Evolutionary conservation across 2,888 invertebrate genomes (phyloP).

Genomic region (Ernsta delagoae): DNA sequence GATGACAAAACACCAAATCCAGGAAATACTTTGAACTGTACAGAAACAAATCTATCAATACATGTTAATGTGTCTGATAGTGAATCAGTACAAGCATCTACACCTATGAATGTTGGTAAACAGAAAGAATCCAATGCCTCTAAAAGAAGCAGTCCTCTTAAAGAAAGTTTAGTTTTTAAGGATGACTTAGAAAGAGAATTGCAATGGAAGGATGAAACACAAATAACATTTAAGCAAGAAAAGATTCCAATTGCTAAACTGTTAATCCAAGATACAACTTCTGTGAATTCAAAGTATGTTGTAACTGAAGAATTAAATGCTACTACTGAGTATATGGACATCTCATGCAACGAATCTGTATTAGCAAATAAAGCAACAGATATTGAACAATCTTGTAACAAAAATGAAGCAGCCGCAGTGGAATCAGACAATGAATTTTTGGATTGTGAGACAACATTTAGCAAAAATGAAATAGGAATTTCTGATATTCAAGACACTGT

Average conservation of each 20-base stretch:
- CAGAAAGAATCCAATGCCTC: conserved; percentile 55
- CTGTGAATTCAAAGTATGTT: conserved; percentile 31
- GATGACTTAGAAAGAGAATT: conserved; percentile 75
- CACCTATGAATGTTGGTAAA: conserved; percentile 60
- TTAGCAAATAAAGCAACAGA: conserved; percentile 55
- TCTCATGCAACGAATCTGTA: conserved; percentile 62
- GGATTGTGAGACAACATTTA: conserved; percentile 75
- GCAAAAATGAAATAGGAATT: conserved; percentile 53
- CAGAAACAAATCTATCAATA: conserved; percentile 34
- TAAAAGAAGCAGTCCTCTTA: conserved; percentile 66
- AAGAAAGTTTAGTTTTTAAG: conserved; percentile 71
- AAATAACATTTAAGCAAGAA: conserved; percentile 69
- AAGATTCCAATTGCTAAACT: conserved; percentile 73
- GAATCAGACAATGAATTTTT: conserved; percentile 76
- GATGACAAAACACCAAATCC: conserved; percentile 45
- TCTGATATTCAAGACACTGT: conserved; percentile 38
- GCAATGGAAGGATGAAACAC: conserved; percentile 76
- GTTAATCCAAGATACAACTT: conserved; percentile 51
- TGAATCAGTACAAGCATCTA: conserved; percentile 57
- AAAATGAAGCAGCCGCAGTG: conserved; percentile 43
- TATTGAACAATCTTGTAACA: conserved; percentile 40
- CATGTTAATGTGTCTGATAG: conserved; percentile 36
- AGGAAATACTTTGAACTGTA: conserved; percentile 41
- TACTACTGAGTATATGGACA: conserved; percentile 71
- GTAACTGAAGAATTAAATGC: conserved; percentile 47